Conservation (phyloP, 2,113 vertebrate species). For the Hyperopisus bebe region DNA sequence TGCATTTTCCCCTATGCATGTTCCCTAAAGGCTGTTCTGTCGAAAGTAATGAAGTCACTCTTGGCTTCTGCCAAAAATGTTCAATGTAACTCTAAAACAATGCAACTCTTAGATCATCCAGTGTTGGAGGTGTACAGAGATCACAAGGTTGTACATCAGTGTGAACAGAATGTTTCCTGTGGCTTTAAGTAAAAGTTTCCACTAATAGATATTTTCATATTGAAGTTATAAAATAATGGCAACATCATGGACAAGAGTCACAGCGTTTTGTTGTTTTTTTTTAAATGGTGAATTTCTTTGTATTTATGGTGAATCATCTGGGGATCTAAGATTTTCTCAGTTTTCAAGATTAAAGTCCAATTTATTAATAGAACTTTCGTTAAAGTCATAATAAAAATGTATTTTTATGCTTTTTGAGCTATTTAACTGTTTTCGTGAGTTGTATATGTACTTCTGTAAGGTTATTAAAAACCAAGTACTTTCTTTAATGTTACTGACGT, state of each 20-base stretch:
- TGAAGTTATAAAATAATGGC: not conserved
- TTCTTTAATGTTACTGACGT: constrained; percentile 50
- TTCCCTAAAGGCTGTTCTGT: not conserved
- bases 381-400: constrained; percentile 30
- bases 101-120: not conserved
- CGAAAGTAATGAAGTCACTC: not conserved
- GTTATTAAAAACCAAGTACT: constrained; percentile 47
- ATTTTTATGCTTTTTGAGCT: constrained; percentile 42
- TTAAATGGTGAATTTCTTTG: constrained; percentile 15
- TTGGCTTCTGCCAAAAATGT: not conserved
- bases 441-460: constrained; percentile 50
- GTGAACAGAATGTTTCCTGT: not conserved
- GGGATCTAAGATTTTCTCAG: constrained; percentile 37
- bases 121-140: not conserved
- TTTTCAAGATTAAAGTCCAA: constrained; percentile 10
- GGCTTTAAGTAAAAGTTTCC: constrained; percentile 4
- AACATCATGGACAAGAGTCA: not conserved
- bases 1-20: not conserved
- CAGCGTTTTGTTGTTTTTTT: not conserved
- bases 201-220: constrained; percentile 5
- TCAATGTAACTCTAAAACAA: constrained; percentile 2
- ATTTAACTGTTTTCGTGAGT: constrained; percentile 40
- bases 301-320: constrained; percentile 23
- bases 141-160: not conserved
- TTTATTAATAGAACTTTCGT: constrained; percentile 34